Conservation (phyloP, 2,797 vertebrate genomes). For the Crenuchus spilurus region DNA sequence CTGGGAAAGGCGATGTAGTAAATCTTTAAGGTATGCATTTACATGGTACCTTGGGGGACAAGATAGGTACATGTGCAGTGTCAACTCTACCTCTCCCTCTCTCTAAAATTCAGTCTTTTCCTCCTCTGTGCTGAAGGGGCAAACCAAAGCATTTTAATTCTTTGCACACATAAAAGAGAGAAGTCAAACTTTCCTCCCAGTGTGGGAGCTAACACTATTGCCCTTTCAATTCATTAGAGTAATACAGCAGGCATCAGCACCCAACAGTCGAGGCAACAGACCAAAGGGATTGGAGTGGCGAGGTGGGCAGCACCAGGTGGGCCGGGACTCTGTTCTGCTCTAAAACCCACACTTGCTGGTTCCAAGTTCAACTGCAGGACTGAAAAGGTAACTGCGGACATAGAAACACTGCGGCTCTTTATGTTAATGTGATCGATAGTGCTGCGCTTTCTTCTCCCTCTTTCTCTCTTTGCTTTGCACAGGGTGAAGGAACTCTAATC, state of each 20-base stretch:
- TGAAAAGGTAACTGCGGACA: constrained; percentile 17
- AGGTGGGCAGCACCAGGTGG: constrained; percentile 8
- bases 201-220: not conserved
- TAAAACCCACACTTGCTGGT: constrained; percentile 4
- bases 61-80: no score
- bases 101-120: not conserved
- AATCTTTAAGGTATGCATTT: no score
- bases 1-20: no score
- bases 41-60: no score
- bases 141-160: not conserved
- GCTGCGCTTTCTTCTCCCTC: constrained; percentile 15
- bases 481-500: constrained; percentile 39
- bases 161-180: constrained; percentile 1
- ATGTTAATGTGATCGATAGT: constrained; percentile 56
- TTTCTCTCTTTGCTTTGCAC: constrained; percentile 35
- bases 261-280: not conserved
- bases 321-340: not conserved
- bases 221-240: not conserved
- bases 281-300: not conserved
- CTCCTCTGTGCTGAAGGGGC: not conserved
- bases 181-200: not conserved
- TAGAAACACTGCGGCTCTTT: constrained; percentile 37
- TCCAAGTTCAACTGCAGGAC: not conserved
- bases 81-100: not conserved
- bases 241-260: not conserved